Evolutionary conservation across 2,797 vertebrate species (phyloP).

Genomic region (Micrastur ruficollis): DNA sequence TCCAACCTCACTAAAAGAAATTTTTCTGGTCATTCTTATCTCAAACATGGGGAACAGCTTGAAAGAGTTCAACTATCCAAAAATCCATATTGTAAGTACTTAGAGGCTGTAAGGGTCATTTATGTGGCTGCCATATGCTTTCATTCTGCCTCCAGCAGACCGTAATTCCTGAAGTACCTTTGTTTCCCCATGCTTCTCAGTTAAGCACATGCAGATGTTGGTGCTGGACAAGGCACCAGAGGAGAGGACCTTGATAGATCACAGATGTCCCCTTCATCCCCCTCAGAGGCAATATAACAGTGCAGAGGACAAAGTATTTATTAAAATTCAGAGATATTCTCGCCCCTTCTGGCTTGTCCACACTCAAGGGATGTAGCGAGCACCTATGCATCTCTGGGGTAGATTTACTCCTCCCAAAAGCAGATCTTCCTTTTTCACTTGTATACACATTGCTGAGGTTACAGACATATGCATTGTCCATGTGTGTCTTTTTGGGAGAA

Average conservation of each 20-base stretch:
- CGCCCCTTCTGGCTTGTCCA: neutral
- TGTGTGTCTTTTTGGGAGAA: neutral
- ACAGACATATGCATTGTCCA: neutral
- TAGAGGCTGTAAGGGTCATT: neutral
- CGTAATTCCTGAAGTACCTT: neutral
- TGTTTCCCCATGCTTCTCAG: neutral
- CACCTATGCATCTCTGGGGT: neutral
- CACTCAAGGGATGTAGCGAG: neutral
- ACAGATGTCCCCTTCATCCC: neutral
- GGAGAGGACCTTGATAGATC: neutral
- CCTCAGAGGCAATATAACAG: neutral
- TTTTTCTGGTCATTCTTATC: neutral
- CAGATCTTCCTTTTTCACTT: neutral
- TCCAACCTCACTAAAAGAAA: neutral
- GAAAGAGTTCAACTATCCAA: neutral
- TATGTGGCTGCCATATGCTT: neutral
- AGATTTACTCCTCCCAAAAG: neutral
- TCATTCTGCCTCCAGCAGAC: neutral
- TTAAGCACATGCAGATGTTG: neutral
- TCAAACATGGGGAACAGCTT: neutral
- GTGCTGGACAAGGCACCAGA: neutral
- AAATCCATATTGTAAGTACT: neutral
- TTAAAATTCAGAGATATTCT: neutral
- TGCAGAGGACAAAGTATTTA: neutral
- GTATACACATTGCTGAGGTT: neutral